Base-by-base conservation (phyloP, 1,140 invertebrate species). In the Papilio glaucus region DNA sequence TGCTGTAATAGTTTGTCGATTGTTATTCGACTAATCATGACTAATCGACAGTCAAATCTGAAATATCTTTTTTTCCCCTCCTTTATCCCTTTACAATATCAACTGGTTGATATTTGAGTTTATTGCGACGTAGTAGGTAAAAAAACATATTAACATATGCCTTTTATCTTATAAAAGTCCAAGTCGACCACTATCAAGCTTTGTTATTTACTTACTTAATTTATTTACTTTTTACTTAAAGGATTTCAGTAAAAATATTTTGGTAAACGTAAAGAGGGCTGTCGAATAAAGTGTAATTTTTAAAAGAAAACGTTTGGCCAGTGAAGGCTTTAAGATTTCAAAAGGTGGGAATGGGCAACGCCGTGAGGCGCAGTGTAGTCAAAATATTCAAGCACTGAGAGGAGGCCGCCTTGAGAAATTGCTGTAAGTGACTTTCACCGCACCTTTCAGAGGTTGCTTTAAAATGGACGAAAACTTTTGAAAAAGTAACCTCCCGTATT, bases 401-500 rank as follows among this genome's bases (percentile, higher is more conserved):
- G 49, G 21, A n/a, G 49, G 49, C 69, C 49, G 71, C 41, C 74
- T 76, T 78, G 74, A 80, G 76, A 74, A 73, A 78, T 76, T 53
- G 69, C 68, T 57, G 41, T 70, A 71, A 77, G 73, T 73, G 77
- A 78, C 72, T 76, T 75, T 71, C 70, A 53, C 72, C 39, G 65
- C 67, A 65, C 62, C 53, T 72, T 57, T 57, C 69, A 76, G 71
- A 70, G 62, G 76, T 74, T 33, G 73, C 41, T 81, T 74, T 79
- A 79, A 83, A 83, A 81, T 78, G 75, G 76, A 80, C 73, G 76
- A 65, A 81, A 78, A 69, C 41, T 73, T 77, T 77, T 57, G 21
- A 77, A 82, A 80, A 75, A 72, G 75, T 78, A 72, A 73, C 65
- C 60, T 18, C 53, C 70, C 57, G 65, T 82, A 77, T 83, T 83